Evolutionary conservation across 35 echinoderm and acorn worm species (phyloP).

Genomic region (Hemicentrotus pulcherrimus): DNA sequence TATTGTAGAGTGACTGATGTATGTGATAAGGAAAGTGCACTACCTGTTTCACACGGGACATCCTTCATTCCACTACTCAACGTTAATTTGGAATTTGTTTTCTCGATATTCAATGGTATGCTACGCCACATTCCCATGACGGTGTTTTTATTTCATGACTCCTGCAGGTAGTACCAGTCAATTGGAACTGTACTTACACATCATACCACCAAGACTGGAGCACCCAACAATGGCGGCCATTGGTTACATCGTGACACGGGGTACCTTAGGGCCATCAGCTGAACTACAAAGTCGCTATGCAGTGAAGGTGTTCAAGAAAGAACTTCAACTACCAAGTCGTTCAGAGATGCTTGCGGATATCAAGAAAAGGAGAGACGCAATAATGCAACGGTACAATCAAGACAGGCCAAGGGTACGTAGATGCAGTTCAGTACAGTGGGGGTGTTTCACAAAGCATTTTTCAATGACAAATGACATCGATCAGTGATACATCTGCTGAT

Average conservation of each 20-base stretch:
- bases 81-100: too few relatives aligned
- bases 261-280: background rate
- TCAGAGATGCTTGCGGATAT: slow-evolving; percentile 47
- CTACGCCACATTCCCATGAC: background rate
- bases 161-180: slow-evolving; percentile 43
- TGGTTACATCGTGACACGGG: slow-evolving; percentile 34
- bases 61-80: too few relatives aligned
- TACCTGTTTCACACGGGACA: too few relatives aligned
- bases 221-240: slow-evolving; percentile 51
- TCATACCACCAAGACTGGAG: slow-evolving; percentile 52
- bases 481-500: too few relatives aligned
- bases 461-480: too few relatives aligned
- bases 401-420: slow-evolving; percentile 34
- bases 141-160: background rate
- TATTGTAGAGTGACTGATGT: too few relatives aligned
- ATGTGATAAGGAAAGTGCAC: too few relatives aligned
- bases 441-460: too few relatives aligned
- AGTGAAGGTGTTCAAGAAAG: slow-evolving; percentile 49
- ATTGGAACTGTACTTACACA: slow-evolving; percentile 61
- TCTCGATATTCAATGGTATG: too few relatives aligned
- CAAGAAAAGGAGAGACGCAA: background rate
- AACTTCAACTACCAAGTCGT: slow-evolving; percentile 17
- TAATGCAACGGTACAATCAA: slow-evolving; percentile 1
- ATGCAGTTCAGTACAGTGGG: background rate
- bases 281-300: slow-evolving; percentile 64